Evolutionary conservation across 2,888 invertebrate genomes (phyloP), one percentile per base, ranked within the genome.

Genomic region (Heliconius charithonia): DNA sequence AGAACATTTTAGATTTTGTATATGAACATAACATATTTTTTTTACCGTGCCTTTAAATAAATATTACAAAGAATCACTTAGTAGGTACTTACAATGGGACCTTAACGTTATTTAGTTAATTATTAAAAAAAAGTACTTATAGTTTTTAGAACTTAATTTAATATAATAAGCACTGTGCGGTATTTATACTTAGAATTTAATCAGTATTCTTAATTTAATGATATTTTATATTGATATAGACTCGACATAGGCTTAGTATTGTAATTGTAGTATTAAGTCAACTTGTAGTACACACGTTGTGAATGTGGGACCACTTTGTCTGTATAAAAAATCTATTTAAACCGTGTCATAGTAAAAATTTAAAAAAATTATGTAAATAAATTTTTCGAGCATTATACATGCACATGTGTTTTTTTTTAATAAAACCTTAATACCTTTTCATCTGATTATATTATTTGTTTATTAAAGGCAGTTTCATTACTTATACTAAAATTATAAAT

Each of bases 181-280:
- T 72, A 59, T 59, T 72, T 72, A 72, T 59, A 72, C 37, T 72
- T 72, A 72, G 72, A 59, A 72, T 12, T 72, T 59, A 59, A 25
- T 37, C 72, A 72, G 72, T 72, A 72, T 72, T 59, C 16, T n/a
- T 59, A 59, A 13, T 32, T 72, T 72, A 72, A 32, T 72, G n/a
- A n/a, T 59, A 59, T 72, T 72, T 59, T 32, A 72, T 59, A 72
- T 72, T 25, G 32, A 51, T 51, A 22, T 7, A 32, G 32, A 56
- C 71, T 72, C 71, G 72, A 51, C 32, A 41, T 71, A 51, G 22
- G 7, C 22, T 51, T 51, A 51, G 19, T 51, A 19, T 51, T 19
- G 16, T 51, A 16, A 59, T 56, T 32, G n/a, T 72, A 72, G 56
- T 37, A 22, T 59, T 37, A 72, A 56, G 32, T 37, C 72, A 72